A percentile compares a stretch with the other conserved stretches of the same genome.
phyloP scores from a whole-genome alignment of 1,140 invertebrate species.

The Drosophila sechellia region DNA sequence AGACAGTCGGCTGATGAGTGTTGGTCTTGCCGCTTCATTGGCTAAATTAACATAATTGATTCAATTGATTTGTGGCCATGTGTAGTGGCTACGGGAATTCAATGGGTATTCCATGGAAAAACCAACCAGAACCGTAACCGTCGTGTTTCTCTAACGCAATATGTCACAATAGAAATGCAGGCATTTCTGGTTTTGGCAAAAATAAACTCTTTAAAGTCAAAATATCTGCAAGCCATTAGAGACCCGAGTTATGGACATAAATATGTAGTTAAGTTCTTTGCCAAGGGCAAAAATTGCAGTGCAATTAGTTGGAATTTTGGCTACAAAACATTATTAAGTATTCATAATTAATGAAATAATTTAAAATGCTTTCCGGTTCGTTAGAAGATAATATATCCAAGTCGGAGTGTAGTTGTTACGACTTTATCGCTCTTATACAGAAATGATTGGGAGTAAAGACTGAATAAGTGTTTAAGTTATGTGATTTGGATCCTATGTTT shows the following conservation, averaged over 20 bases:
- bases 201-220: background rate
- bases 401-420: no score
- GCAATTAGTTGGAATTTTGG: background rate
- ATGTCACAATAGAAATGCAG: background rate
- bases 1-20: slow-evolving; percentile 17
- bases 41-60: slow-evolving; percentile 67
- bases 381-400: no score
- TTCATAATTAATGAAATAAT: no score
- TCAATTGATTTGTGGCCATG: slow-evolving; percentile 62
- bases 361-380: no score
- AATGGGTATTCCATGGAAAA: slow-evolving; percentile 27
- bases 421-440: no score
- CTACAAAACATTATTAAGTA: no score
- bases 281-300: background rate
- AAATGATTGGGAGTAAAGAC: no score
- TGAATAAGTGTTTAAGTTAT: slow-evolving; percentile 1
- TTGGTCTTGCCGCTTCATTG: slow-evolving; percentile 59
- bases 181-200: background rate
- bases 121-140: slow-evolving; percentile 23
- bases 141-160: background rate
- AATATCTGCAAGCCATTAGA: background rate
- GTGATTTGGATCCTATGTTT: slow-evolving; percentile 11
- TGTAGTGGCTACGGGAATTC: slow-evolving; percentile 23
- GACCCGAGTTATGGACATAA: background rate
- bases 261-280: background rate